Evolutionary conservation across 2,797 vertebrate genomes (phyloP), one percentile per base, ranked within the genome.

Genomic region (Leontocebus nigricollis): DNA sequence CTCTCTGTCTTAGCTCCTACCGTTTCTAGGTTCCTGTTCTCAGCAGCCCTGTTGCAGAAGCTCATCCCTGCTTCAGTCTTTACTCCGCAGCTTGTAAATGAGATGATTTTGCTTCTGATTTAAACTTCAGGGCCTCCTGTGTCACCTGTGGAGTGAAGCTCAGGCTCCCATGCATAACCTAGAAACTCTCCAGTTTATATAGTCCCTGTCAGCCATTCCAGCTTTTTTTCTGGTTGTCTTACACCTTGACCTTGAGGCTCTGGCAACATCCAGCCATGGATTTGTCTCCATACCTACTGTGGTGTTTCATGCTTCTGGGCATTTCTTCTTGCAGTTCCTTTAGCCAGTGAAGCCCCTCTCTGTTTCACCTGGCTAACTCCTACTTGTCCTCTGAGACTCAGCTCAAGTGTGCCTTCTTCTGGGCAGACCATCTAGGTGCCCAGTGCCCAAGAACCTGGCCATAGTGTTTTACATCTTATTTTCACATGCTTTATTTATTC

Each of bases 1-100:
- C 41, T 22, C 30, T 12, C 52, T 2, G 0, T 19, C 7, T 0
- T 13, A 0, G 8, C 24, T 41, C 11, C 70, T 41, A 22, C 59
- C 0, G 0, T 64, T 59, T 52, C 44, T 36, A 33, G 41, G 22
- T 55, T 41, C 30, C 33, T 14, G 52, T 24, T 82, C 83, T 88
- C 10, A 2, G 33, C 22, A 15, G n/a, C 15, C 5, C n/a, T 55
- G 11, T 30, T 83, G 81, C 55, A 44, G 55, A 46, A 33, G 19
- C 27, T 75, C 17, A 50, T 36, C 41, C 7, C 17, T 75, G n/a
- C 72, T 5, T 39, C 39, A 2, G 39, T 36, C 27, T 77, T 48
- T 24, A 48, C 19, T 64, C 61, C 14, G 57, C 27, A 44, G 13
- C 75, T 84, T 81, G 15, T 27, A 48, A 10, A 55, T 36, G 64